Percentiles rank a stretch among this genome's conserved stretches.
Evolutionary conservation across 2,888 invertebrate genomes (phyloP).

Genomic region (Gastrophysa polygoni): DNA sequence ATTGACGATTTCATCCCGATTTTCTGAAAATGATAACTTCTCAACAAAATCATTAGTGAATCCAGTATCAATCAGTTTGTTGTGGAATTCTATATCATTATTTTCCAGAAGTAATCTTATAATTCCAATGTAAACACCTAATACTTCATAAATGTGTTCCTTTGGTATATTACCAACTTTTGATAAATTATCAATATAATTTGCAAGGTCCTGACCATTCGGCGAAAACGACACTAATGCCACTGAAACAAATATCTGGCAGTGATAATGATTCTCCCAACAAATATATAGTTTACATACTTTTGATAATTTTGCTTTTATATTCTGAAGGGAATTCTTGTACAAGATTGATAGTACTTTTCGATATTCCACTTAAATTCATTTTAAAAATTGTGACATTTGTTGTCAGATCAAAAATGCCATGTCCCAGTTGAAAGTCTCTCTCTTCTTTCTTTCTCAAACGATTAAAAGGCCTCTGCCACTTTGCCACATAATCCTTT

Average conservation of each 20-base stretch:
- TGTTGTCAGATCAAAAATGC: too few relatives aligned
- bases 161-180: slow-evolving; percentile 39
- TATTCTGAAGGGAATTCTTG: neutral
- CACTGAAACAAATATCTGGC: slow-evolving; percentile 34
- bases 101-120: slow-evolving; percentile 40
- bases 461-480: too few relatives aligned
- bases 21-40: slow-evolving; percentile 45
- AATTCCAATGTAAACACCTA: slow-evolving; percentile 44
- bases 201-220: slow-evolving; percentile 38
- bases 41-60: slow-evolving; percentile 48
- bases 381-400: neutral
- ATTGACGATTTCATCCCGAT: slow-evolving; percentile 40
- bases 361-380: neutral
- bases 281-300: neutral
- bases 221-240: slow-evolving; percentile 41
- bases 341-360: neutral
- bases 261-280: neutral
- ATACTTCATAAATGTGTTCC: slow-evolving; percentile 41
- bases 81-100: slow-evolving; percentile 46
- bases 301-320: neutral
- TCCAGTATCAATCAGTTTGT: slow-evolving; percentile 42
- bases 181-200: slow-evolving; percentile 42
- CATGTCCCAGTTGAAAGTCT: too few relatives aligned
- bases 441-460: too few relatives aligned
- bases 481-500: too few relatives aligned